Percentiles rank a stretch among this genome's conserved stretches.
phyloP scores from a whole-genome alignment of 2,113 vertebrate genomes.

The Gymnobelideus leadbeateri region DNA sequence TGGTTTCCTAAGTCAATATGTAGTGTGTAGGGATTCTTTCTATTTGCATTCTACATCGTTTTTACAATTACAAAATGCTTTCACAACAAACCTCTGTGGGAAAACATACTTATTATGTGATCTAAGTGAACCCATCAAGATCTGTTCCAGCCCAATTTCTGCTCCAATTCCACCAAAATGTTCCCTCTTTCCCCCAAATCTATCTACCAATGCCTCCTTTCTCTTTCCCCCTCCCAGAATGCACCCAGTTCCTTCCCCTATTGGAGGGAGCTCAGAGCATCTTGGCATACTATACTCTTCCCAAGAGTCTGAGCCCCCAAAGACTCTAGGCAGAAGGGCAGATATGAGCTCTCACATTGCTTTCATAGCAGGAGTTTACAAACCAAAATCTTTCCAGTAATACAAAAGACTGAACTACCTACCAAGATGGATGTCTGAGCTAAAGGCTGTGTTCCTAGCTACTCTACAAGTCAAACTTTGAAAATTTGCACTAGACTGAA shows the following conservation, averaged over 20 bases:
- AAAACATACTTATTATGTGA: neutral
- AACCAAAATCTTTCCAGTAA: too few species aligned
- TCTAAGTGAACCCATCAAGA: neutral
- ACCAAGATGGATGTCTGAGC: too few species aligned
- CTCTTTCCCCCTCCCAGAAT: neutral
- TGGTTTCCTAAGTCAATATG: neutral
- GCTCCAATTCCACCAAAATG: neutral
- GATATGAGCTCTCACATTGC: neutral
- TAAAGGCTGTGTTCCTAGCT: neutral
- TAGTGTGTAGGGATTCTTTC: neutral
- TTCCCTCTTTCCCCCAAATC: too few species aligned
- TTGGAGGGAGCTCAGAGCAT: neutral
- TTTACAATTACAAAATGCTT: neutral
- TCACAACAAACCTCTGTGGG: neutral
- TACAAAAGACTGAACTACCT: too few species aligned
- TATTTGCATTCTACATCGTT: neutral
- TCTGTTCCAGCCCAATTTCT: neutral
- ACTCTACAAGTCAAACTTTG: neutral
- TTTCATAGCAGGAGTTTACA: neutral
- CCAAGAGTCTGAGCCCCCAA: neutral
- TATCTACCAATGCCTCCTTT: neutral
- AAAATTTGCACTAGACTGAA: neutral
- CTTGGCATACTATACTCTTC: neutral
- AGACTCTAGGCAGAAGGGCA: neutral
- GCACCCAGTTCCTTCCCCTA: neutral